These are phyloP conservation scores for Onychomys torridus DNA, from an alignment of 2,797 vertebrate species.

Conservation along the genomic window DNA sequence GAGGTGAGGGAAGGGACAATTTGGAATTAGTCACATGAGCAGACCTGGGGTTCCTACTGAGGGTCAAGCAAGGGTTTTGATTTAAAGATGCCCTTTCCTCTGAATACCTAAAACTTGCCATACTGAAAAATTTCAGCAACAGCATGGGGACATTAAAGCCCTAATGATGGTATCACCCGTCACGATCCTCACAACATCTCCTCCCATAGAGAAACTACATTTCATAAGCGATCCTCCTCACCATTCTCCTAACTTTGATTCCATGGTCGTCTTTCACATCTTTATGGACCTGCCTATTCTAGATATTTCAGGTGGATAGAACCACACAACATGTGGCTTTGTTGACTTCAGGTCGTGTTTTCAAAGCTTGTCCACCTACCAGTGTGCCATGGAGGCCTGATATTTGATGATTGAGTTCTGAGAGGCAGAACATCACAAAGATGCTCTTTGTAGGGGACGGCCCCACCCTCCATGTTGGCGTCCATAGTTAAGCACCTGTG, in stretches of 20 bases:
- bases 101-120: neutral
- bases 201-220: neutral
- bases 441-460: neutral
- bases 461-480: slow-evolving; percentile 42
- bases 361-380: neutral
- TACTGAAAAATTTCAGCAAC: neutral
- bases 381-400: neutral
- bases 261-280: neutral
- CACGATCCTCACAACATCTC: neutral
- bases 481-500: slow-evolving; percentile 85
- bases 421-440: slow-evolving; percentile 74
- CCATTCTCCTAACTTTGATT: neutral
- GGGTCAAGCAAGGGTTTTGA: neutral
- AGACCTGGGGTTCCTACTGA: neutral
- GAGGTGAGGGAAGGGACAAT: neutral
- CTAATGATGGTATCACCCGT: neutral
- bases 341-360: neutral
- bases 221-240: neutral
- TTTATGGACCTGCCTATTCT: neutral
- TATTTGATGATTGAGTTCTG: slow-evolving; percentile 62
- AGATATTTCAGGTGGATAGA: neutral
- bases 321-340: neutral
- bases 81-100: neutral
- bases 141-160: neutral
- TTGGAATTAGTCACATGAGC: neutral